Base-by-base conservation (phyloP, 1,140 invertebrate genomes). In the Steinernema khuongi region DNA sequence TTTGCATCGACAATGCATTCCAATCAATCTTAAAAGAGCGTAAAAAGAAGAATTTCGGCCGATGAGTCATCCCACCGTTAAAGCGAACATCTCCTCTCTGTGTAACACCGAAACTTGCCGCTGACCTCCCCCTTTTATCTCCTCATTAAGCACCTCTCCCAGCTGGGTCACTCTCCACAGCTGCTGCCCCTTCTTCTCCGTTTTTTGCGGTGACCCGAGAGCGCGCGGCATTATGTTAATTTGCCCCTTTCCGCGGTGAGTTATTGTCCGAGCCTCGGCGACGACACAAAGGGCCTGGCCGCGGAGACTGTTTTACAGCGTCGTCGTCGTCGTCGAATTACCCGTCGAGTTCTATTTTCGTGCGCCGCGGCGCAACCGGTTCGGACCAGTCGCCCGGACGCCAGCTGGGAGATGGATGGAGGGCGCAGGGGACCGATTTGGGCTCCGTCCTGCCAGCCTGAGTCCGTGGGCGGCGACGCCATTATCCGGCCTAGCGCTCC, bases 281-380 rank as follows among this genome's bases (percentile, higher is more conserved):
- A 7, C 11, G 50, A 22, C 50, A 60, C 11, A 26, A 60, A 4
- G 50, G 11, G 36, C 36, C 7, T 41, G 7, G 36, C 7, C 7
- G 36, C 7, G n/a, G 7, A 60, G 11, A 41, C 36, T 60, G 50
- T 60, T 60, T 60, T 60, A 60, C 50, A 60, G 50, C 50, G 22
- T 26, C 50, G 22, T 2, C 50, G 50, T n/a, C 7, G 36, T n/a
- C 7, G 36, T 60, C 50, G 50, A 60, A 60, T 60, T 60, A 60
- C 50, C 50, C 36, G 36, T 41, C 50, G 50, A 60, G 50, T 60
- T 60, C 50, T 60, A 60, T 60, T 60, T 60, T 60, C 22, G 50
- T 60, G 7, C 50, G 50, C 50, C 14, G 14, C 14, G 50, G 2
- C 14, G 22, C 14, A 60, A 60, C 50, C 50, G 19, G 50, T 60